Evolutionary conservation across 2,797 vertebrate genomes (phyloP).

Genomic region (Lutra lutra): DNA sequence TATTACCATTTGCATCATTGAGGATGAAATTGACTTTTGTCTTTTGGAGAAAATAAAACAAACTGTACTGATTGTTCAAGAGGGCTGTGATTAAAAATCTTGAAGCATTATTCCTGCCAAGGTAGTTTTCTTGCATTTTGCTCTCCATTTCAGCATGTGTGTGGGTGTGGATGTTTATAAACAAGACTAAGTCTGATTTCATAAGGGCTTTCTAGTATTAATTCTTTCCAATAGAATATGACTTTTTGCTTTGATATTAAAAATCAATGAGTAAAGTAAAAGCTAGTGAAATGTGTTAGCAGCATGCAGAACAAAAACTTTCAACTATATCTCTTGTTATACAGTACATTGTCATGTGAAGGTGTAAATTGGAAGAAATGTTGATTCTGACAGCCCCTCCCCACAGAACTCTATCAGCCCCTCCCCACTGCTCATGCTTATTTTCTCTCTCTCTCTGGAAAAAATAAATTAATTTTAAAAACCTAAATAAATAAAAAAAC

Average conservation of each 20-base stretch:
- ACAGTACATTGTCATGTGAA: slow-evolving; percentile 83
- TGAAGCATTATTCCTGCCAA: slow-evolving; percentile 86
- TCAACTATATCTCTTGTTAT: slow-evolving; percentile 80
- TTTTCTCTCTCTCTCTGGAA: too few relatives aligned
- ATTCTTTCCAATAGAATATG: slow-evolving; percentile 70
- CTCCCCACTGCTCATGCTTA: too few relatives aligned
- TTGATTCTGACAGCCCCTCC: slow-evolving; percentile 72
- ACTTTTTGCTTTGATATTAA: slow-evolving; percentile 81
- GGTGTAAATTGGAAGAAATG: slow-evolving; percentile 82
- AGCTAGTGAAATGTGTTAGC: slow-evolving; percentile 85
- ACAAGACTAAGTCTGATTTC: slow-evolving; percentile 69
- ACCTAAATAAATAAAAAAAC: too few relatives aligned
- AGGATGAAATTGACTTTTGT: slow-evolving; percentile 82
- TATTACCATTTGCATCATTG: slow-evolving; percentile 84
- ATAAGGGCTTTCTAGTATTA: slow-evolving; percentile 80
- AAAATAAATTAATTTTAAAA: too few relatives aligned
- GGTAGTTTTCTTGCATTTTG: slow-evolving; percentile 87
- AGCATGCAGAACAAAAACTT: slow-evolving; percentile 85
- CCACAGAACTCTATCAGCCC: too few relatives aligned
- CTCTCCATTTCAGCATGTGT: slow-evolving; percentile 83
- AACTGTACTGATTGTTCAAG: slow-evolving; percentile 83
- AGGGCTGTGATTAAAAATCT: slow-evolving; percentile 76
- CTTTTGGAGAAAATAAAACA: slow-evolving; percentile 65
- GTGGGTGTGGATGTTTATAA: slow-evolving; percentile 76
- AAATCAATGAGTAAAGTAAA: slow-evolving; percentile 75